Conservation (phyloP, 1,140 invertebrate species). For the Cotesia glomerata region DNA sequence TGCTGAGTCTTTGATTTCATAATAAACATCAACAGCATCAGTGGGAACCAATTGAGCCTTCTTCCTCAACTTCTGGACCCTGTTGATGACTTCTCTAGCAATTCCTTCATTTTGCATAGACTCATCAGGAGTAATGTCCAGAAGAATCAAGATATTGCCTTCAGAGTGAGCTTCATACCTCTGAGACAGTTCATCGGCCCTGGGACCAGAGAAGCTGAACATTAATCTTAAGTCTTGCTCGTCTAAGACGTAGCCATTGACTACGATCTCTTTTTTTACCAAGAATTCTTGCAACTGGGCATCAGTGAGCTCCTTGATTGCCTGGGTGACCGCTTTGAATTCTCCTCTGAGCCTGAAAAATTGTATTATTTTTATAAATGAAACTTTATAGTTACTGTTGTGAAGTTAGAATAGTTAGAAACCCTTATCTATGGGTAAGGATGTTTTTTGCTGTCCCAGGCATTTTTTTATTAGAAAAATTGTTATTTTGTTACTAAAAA, state of each 20-base stretch:
- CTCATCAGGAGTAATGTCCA: conserved; percentile 84
- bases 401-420: too few species aligned
- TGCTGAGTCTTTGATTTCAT: conserved; percentile 68
- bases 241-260: conserved; percentile 79
- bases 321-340: conserved; percentile 86
- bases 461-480: too few species aligned
- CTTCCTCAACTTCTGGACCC: conserved; percentile 96
- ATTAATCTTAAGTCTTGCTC: conserved; percentile 85
- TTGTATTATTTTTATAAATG: too few species aligned
- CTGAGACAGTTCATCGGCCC: conserved; percentile 66
- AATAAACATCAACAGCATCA: conserved; percentile 88
- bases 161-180: conserved; percentile 91
- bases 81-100: conserved; percentile 93
- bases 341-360: conserved; percentile 77
- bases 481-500: too few species aligned
- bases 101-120: conserved; percentile 91
- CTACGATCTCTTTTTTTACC: conserved; percentile 72
- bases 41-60: conserved; percentile 92
- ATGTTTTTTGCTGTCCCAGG: too few species aligned
- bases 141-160: conserved; percentile 81
- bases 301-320: conserved; percentile 83
- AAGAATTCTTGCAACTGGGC: conserved; percentile 81
- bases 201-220: conserved; percentile 72
- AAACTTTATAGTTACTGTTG: too few species aligned
- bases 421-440: too few species aligned